Conservation (phyloP, 2,113 vertebrate genomes). For the Pholis gunnellus region DNA sequence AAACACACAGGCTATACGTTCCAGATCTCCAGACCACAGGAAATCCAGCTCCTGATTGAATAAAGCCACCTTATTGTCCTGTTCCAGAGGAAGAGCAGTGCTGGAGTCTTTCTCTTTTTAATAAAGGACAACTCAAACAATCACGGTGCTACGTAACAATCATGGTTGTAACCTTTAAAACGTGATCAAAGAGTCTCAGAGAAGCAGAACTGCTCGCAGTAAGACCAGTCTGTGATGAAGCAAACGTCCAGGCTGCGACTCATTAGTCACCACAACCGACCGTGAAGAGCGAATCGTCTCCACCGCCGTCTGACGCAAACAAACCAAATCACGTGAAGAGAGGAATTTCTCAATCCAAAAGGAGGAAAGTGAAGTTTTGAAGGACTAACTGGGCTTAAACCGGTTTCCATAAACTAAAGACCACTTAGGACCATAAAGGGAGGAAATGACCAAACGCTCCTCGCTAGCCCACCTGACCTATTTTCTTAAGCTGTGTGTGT, state of each 20-base stretch:
- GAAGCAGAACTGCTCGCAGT: neutral
- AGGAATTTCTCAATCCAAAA: neutral
- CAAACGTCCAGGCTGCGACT: slow-evolving; percentile 14
- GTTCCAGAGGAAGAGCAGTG: neutral
- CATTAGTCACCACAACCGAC: neutral
- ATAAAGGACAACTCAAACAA: neutral
- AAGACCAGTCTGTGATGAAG: neutral
- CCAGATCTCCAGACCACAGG: slow-evolving; percentile 55
- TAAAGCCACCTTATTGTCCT: slow-evolving; percentile 21
- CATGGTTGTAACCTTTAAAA: neutral
- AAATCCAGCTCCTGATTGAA: slow-evolving; percentile 37
- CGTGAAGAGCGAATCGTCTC: slow-evolving; percentile 8
- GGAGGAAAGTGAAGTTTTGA: neutral
- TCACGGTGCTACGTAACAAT: neutral
- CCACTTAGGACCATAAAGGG: neutral
- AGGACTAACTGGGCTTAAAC: neutral
- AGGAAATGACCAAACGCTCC: slow-evolving; percentile 26
- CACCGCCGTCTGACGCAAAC: slow-evolving; percentile 21
- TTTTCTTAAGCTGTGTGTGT: slow-evolving; percentile 58
- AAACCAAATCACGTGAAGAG: slow-evolving; percentile 16
- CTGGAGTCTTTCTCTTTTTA: neutral
- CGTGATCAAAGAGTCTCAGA: neutral
- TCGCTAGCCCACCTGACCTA: slow-evolving; percentile 76
- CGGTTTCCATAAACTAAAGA: slow-evolving; percentile 14
- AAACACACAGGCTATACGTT: slow-evolving; percentile 24